Base-by-base conservation (phyloP, 2,888 invertebrate species). In the Teinopalpus imperialis region DNA sequence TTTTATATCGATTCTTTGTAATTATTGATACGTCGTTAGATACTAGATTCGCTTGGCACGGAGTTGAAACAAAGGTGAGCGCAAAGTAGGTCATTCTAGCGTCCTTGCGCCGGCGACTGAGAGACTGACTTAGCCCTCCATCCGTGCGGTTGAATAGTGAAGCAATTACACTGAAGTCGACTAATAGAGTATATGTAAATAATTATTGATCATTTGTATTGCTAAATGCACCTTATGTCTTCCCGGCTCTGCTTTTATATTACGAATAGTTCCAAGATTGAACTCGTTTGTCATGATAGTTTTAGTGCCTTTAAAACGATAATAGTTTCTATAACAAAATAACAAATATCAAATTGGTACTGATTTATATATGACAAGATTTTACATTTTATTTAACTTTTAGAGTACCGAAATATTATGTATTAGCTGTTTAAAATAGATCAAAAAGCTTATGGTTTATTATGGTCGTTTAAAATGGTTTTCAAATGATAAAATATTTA, bases 11-110 rank as follows among this genome's bases (percentile, higher is more conserved):
- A 43, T 43, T 21, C 14, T 51, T 49, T 39, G 52, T 52, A 62
- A 60, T 58, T 62, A 68, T 52, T 56, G 48, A 50, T 43, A 16
- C 13, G 62, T 50, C 42, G 49, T 58, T 75, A 74, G 61, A 61
- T 76, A 61, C 58, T 53, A 61, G 52, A 66, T 72, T 78, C 41
- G 76, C 65, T 52, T 61, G 68, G 63, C 69, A 59, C 52, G 57
- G 60, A 54, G 57, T 56, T 60, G 63, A 68, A 71, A 81, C 79
- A 81, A 81, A 86, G 85, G 86, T 85, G 76, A 78, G 63, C 70
- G 74, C 66, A 85, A n/a, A 82, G 71, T 85, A 61, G 86, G 86
- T 79, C 86, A 79, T 55, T 58, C 63, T 49, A 44, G 62, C 64
- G 79, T 74, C 82, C 82, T 83, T 82, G 82, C 68, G 63, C 60